Evolutionary conservation across 2,797 vertebrate species (phyloP).

Genomic region (Alectoris magna): DNA sequence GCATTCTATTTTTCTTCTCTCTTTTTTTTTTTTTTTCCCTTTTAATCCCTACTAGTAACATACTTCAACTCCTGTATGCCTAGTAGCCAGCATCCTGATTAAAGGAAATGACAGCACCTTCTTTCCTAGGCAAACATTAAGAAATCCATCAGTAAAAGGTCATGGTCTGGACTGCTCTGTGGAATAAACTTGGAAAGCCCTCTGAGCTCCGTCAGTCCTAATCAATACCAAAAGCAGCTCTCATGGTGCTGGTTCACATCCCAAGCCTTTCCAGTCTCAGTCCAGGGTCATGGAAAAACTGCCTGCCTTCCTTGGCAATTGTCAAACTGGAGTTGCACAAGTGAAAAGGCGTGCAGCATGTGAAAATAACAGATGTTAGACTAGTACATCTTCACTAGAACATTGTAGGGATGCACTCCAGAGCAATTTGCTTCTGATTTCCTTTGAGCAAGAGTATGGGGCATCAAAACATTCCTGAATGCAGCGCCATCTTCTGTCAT

Average conservation of each 20-base stretch:
- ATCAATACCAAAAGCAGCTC: accelerated
- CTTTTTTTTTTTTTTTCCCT: neutral
- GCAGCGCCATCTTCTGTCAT: neutral
- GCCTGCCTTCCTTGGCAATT: neutral
- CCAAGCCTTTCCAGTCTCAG: neutral
- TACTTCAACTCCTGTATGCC: neutral
- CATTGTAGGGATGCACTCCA: neutral
- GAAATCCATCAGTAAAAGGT: neutral
- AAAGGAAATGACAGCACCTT: neutral
- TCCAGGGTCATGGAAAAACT: neutral
- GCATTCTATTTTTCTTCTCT: neutral
- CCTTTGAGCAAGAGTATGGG: neutral
- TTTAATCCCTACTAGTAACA: neutral
- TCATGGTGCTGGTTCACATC: neutral
- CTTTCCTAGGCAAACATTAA: neutral
- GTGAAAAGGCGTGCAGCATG: neutral
- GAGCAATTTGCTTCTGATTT: conserved; percentile 26
- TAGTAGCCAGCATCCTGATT: neutral
- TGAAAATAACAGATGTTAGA: conserved; percentile 21
- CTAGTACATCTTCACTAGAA: neutral
- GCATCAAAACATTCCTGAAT: neutral
- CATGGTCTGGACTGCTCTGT: neutral
- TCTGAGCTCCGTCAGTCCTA: neutral
- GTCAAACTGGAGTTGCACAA: neutral
- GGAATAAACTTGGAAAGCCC: neutral